Evolutionary conservation across 2,797 vertebrate species (phyloP), one percentile per base, ranked within the genome.

Genomic region (Botia kubotai): DNA sequence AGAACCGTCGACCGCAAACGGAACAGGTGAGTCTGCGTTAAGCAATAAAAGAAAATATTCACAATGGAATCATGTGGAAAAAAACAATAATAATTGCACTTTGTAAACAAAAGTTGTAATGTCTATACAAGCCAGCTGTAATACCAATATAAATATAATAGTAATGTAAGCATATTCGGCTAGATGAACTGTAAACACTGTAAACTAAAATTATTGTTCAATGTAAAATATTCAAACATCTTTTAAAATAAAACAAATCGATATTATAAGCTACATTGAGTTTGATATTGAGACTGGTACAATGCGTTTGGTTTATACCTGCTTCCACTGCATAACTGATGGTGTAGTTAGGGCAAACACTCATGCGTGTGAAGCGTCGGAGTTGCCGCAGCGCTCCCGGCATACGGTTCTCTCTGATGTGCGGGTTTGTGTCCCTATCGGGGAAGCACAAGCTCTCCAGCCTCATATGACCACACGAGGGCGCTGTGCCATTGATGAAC

Each of bases 401-500:
- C 53, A 95, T 94, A 87, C 95, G 93, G 90, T 99, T 99, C 87
- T 99, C 98, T 82, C 92, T 94, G 89, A 99, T 95, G 85, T 97
- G 97, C 36, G 97, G 97, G 74, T 94, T 97, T 39, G 92, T 90
- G 75, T 94, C 94, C 80, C 85, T 92, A 66, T 97, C 94, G 0
- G 94, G 93, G 88, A 98, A 97, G 88, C 98, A 99, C 17, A 98
- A 90, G 29, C 95, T 94, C 86, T 90, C 93, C 86, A 92, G 84
- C 43, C 91, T 91, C 4, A 94, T 89, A 62, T 95, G 91, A 78
- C 87, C 90, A 69, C 97, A 99, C 13, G 89, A 79, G 0, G 97
- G 95, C 83, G 95, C 88, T n/a, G 95, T 94, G 78, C 91, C 84
- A 5, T 98, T 98, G 87, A 95, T 90, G 79, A 98, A 90, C 79